phyloP scores from a whole-genome alignment of 2,888 invertebrate genomes.

The Cantharis rustica region DNA sequence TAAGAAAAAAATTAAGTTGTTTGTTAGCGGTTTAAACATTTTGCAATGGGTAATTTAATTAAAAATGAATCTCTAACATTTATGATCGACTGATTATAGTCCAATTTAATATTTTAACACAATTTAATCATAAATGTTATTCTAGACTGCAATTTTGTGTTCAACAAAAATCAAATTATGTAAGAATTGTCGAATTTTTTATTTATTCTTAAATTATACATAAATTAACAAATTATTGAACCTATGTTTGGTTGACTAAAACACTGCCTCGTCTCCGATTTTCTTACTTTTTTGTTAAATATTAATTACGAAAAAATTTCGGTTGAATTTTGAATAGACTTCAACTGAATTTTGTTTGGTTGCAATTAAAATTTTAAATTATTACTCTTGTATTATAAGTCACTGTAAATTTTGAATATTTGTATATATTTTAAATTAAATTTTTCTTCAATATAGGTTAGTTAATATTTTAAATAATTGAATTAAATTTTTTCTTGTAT shows the following conservation, averaged over 20 bases:
- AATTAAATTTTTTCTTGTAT: constrained; percentile 38
- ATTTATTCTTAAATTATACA: constrained; percentile 26
- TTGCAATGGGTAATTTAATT: neutral
- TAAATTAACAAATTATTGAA: constrained; percentile 8
- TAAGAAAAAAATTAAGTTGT: neutral
- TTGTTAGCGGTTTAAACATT: neutral
- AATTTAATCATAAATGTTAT: constrained; percentile 26
- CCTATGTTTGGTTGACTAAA: constrained; percentile 34
- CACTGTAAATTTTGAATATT: constrained; percentile 23
- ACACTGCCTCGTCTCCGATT: constrained; percentile 36
- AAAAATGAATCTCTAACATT: constrained; percentile 20
- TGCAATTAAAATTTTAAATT: constrained; percentile 11
- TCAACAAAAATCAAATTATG: constrained; percentile 28
- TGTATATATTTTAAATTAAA: constrained; percentile 22
- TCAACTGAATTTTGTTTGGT: neutral
- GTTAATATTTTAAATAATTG: constrained; percentile 37
- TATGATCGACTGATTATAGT: constrained; percentile 17
- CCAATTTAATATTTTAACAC: constrained; percentile 7
- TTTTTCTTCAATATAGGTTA: constrained; percentile 15
- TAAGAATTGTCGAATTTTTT: constrained; percentile 3
- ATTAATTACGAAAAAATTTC: neutral
- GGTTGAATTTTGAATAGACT: neutral
- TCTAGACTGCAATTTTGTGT: constrained; percentile 43
- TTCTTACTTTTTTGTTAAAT: neutral
- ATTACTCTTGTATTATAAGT: constrained; percentile 27